Evolutionary conservation across 1,140 invertebrate species (phyloP), one percentile per base, ranked within the genome.

Genomic region (Protaetia brevitarsis): DNA sequence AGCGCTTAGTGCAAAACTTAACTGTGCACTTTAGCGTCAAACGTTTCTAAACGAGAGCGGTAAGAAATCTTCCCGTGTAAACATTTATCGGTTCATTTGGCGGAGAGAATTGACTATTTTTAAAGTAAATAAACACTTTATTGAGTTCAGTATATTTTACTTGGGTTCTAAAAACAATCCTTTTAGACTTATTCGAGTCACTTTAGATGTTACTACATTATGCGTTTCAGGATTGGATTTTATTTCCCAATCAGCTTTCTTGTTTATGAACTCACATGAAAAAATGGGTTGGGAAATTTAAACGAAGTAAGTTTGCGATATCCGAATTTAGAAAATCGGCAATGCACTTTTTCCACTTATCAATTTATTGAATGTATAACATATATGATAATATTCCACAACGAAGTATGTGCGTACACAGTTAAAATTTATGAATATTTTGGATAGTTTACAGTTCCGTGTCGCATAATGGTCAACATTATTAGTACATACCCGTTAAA

Each of bases 321-420:
- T n/a, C n/a, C n/a, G n/a, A n/a, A n/a, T n/a, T n/a, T n/a, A n/a
- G n/a, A n/a, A n/a, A n/a, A n/a, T n/a, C n/a, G n/a, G n/a, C n/a
- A n/a, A n/a, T n/a, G n/a, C n/a, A n/a, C n/a, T n/a, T 51, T 51
- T 51, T 51, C 41, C 19, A 51, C 16, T 19, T n/a, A n/a, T n/a
- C n/a, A 23, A 51, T 51, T 23, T 16, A 51, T 51, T 51, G 13
- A 51, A 51, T 51, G 1, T 8, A n/a, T 51, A 51, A 23, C 41
- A n/a, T n/a, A n/a, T n/a, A n/a, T 51, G 41, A 23, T 51, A 23
- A 51, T 51, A 51, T 51, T 51, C 8, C n/a, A n/a, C n/a, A n/a
- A n/a, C n/a, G n/a, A n/a, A n/a, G n/a, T n/a, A n/a, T n/a, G n/a
- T n/a, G n/a, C n/a, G n/a, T n/a, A n/a, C n/a, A n/a, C n/a, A n/a